A percentile compares a stretch with the other conserved stretches of the same genome.
Conservation (phyloP, 2,888 invertebrate species). For the Drosophila barbarae region DNA sequence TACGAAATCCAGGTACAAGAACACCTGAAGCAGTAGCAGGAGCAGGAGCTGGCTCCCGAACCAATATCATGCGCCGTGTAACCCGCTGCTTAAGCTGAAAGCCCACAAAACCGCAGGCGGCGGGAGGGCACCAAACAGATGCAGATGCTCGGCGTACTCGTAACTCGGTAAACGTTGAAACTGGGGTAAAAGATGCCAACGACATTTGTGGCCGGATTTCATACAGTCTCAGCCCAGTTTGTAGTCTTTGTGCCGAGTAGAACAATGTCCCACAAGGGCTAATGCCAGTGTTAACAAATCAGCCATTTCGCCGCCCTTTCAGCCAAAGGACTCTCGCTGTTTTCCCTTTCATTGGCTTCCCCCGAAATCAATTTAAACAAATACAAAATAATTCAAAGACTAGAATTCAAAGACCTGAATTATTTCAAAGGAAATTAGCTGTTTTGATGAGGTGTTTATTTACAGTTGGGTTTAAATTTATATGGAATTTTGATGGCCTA, state of each 20-base stretch:
- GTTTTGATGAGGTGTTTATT: constrained; percentile 7
- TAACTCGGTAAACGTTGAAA: constrained; percentile 8
- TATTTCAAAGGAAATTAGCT: constrained; percentile 6
- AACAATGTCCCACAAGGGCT: constrained; percentile 16
- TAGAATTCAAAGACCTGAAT: not conserved
- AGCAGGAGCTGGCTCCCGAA: constrained; percentile 9
- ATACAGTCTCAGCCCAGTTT: constrained; percentile 42
- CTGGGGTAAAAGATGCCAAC: constrained; percentile 18
- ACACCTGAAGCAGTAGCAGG: constrained; percentile 48
- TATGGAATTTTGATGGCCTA: not conserved
- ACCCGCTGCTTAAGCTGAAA: constrained; percentile 60
- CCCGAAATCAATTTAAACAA: constrained; percentile 7
- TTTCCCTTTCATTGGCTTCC: constrained; percentile 3
- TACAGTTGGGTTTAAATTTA: not conserved
- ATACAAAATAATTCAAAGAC: not conserved
- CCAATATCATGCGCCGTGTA: constrained; percentile 37
- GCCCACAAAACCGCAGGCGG: constrained; percentile 34
- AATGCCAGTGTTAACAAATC: constrained; percentile 18
- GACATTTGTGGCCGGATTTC: constrained; percentile 45
- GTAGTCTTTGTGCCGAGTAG: constrained; percentile 35
- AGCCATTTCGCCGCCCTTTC: constrained; percentile 8
- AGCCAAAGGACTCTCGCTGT: not conserved
- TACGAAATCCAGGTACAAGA: constrained; percentile 1
- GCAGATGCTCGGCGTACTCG: constrained; percentile 27
- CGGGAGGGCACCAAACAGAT: constrained; percentile 17